phyloP scores from a whole-genome alignment of 2,797 vertebrate genomes.

The Naso thynnoides region DNA sequence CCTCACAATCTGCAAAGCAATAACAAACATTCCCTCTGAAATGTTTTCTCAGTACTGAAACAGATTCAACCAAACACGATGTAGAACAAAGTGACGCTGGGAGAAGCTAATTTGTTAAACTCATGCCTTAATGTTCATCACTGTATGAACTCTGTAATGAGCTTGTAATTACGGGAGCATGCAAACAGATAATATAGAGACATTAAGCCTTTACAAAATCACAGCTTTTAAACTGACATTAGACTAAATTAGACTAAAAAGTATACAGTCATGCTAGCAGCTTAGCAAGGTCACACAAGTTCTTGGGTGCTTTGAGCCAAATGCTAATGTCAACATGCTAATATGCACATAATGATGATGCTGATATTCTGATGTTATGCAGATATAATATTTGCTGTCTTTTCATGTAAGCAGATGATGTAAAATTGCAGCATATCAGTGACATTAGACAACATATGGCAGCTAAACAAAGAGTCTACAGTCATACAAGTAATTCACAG shows the following conservation, averaged over 20 bases:
- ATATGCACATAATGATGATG: neutral
- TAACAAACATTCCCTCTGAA: neutral
- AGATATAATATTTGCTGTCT: neutral
- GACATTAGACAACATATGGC: neutral
- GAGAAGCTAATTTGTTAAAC: neutral
- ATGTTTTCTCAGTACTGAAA: conserved; percentile 11
- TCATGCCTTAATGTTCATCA: neutral
- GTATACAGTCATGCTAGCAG: neutral
- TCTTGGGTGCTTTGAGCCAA: neutral
- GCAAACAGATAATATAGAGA: neutral
- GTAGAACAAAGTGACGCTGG: neutral
- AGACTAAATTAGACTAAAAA: neutral
- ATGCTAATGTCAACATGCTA: neutral
- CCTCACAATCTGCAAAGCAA: conserved; percentile 85
- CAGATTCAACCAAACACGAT: neutral
- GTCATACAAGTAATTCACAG: fast-evolving
- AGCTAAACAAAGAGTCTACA: neutral
- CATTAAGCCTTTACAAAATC: neutral
- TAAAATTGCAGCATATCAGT: too few species aligned
- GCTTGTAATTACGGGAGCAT: neutral
- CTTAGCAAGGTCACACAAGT: neutral
- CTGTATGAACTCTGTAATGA: neutral
- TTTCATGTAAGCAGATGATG: too few species aligned
- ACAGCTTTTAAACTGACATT: neutral
- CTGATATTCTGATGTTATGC: neutral